These are phyloP conservation scores for Zingel zingel DNA, from an alignment of 2,113 vertebrate genomes.

Conservation along the genomic window DNA sequence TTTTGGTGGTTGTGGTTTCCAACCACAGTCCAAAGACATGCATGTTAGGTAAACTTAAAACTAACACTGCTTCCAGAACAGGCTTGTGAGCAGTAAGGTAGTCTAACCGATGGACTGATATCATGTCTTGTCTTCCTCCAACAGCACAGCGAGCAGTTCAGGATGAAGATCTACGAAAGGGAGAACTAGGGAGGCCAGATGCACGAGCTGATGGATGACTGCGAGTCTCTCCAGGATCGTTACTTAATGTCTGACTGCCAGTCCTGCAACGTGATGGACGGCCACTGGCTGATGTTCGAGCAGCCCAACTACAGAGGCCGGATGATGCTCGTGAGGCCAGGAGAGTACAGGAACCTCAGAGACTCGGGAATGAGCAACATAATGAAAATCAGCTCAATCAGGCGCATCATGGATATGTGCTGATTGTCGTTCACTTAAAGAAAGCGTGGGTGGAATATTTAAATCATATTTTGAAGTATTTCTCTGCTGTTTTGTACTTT, in stretches of 20 bases:
- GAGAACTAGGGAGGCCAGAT: constrained; percentile 82
- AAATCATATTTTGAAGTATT: constrained; percentile 45
- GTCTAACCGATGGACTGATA: no score
- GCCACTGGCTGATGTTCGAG: constrained; percentile 86
- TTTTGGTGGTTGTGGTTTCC: background rate
- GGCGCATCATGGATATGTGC: constrained; percentile 71
- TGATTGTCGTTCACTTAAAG: constrained; percentile 5
- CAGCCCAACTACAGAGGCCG: constrained; percentile 80
- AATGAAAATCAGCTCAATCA: constrained; percentile 68
- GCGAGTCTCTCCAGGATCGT: constrained; percentile 76
- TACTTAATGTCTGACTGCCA: constrained; percentile 76
- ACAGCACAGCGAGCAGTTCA: constrained; percentile 79
- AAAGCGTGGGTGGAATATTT: constrained; percentile 45
- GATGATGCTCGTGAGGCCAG: constrained; percentile 79
- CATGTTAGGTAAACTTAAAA: background rate
- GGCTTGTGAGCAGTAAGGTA: background rate
- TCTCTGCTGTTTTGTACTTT: background rate
- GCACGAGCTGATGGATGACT: constrained; percentile 81
- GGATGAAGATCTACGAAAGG: constrained; percentile 81
- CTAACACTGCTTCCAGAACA: background rate
- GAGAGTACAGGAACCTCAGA: constrained; percentile 78
- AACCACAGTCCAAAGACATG: background rate
- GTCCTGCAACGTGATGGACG: constrained; percentile 84
- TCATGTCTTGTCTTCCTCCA: background rate
- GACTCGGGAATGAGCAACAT: constrained; percentile 65